These are phyloP conservation scores for Megalops atlanticus DNA, from an alignment of 2,113 vertebrate species.

Conservation along the genomic window DNA sequence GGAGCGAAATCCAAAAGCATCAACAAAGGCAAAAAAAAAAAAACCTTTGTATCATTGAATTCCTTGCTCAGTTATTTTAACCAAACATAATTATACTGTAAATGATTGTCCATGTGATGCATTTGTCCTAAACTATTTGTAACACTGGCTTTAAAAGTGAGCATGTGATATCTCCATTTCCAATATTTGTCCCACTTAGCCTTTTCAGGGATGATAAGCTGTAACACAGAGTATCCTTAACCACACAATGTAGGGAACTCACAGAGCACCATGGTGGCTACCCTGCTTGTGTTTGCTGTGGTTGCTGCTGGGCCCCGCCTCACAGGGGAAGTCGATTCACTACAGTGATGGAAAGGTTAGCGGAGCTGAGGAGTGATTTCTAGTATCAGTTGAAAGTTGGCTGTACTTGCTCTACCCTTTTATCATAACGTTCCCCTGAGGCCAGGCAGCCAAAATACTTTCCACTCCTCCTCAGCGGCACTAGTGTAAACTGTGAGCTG, in stretches of 20 bases:
- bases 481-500: constrained; percentile 27
- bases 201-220: no score
- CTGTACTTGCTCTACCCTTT: constrained; percentile 51
- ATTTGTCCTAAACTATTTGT: no score
- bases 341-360: constrained; percentile 54
- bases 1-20: neutral
- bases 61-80: no score
- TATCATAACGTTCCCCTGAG: constrained; percentile 51
- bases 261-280: constrained; percentile 6
- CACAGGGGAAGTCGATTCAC: constrained; percentile 46
- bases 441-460: constrained; percentile 46
- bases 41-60: no score
- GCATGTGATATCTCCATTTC: no score
- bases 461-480: constrained; percentile 29
- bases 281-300: neutral
- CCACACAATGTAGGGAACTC: constrained; percentile 33
- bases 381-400: constrained; percentile 50
- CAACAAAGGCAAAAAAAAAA: neutral
- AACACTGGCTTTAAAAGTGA: no score
- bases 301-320: constrained; percentile 44
- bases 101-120: no score
- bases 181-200: no score
- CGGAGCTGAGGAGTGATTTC: constrained; percentile 50
- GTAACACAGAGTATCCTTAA: no score
- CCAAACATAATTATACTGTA: no score